Evolutionary conservation across 2,888 invertebrate genomes (phyloP).

Genomic region (Suillia variegata): DNA sequence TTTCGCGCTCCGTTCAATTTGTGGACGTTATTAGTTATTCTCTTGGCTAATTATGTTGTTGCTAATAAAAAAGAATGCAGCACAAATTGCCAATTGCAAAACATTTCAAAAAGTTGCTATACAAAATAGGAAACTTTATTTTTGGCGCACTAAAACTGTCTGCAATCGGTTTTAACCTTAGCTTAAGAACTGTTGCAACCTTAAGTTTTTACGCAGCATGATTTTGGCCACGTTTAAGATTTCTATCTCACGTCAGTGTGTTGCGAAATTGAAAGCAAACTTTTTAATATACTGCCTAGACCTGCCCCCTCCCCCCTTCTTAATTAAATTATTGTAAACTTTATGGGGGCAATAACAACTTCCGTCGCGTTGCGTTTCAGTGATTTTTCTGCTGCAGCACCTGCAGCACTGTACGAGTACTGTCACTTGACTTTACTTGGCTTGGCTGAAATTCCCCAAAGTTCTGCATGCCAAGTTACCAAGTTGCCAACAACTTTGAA

Average conservation of each 20-base stretch:
- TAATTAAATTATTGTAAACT: background rate
- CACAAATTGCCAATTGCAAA: constrained; percentile 3
- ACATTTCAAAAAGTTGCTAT: too few species aligned
- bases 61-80: background rate
- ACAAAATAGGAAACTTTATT: too few species aligned
- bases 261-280: background rate
- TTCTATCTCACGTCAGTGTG: background rate
- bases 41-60: background rate
- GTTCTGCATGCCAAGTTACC: too few species aligned
- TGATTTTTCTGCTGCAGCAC: background rate
- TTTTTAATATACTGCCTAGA: too few species aligned
- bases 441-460: too few species aligned
- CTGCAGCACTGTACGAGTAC: too few species aligned
- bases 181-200: background rate
- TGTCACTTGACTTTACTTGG: too few species aligned
- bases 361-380: background rate
- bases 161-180: too few species aligned
- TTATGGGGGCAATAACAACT: background rate
- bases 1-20: constrained; percentile 2
- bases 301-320: background rate
- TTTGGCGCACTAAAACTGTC: too few species aligned
- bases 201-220: background rate
- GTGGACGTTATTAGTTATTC: background rate
- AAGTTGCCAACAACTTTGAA: too few species aligned
- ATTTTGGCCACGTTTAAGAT: background rate